Evolutionary conservation across 2,797 vertebrate genomes (phyloP).

Genomic region (Chelidonichthys spinosus): DNA sequence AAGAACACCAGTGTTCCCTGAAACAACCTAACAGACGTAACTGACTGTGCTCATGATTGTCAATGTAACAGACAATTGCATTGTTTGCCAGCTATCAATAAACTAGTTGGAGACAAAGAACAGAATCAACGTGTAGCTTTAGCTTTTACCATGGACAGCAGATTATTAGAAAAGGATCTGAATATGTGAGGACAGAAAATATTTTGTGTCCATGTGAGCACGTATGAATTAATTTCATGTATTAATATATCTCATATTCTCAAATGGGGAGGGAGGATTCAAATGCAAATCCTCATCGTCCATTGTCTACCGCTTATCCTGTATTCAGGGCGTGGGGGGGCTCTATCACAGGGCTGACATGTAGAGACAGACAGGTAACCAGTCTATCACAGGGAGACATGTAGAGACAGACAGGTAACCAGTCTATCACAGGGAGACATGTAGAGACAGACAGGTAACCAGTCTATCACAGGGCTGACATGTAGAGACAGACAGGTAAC

Average conservation of each 20-base stretch:
- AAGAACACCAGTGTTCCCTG: too few relatives aligned
- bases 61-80: neutral
- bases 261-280: constrained; percentile 25
- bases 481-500: too few relatives aligned
- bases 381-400: too few relatives aligned
- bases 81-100: neutral
- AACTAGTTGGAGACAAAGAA: constrained; percentile 1
- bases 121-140: neutral
- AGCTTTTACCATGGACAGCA: neutral
- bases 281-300: constrained; percentile 18
- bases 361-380: too few relatives aligned
- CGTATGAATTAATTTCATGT: neutral
- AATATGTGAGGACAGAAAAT: neutral
- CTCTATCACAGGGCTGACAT: too few relatives aligned
- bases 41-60: neutral
- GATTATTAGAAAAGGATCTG: neutral
- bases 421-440: too few relatives aligned
- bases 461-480: too few relatives aligned
- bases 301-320: too few relatives aligned
- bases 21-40: too few relatives aligned
- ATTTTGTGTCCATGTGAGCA: neutral
- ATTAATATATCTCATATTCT: constrained; percentile 15
- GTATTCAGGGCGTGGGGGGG: too few relatives aligned
- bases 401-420: too few relatives aligned
- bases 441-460: too few relatives aligned